Evolutionary conservation across 2,888 invertebrate species (phyloP), one percentile per base, ranked within the genome.

Genomic region (Adineta ricciae): DNA sequence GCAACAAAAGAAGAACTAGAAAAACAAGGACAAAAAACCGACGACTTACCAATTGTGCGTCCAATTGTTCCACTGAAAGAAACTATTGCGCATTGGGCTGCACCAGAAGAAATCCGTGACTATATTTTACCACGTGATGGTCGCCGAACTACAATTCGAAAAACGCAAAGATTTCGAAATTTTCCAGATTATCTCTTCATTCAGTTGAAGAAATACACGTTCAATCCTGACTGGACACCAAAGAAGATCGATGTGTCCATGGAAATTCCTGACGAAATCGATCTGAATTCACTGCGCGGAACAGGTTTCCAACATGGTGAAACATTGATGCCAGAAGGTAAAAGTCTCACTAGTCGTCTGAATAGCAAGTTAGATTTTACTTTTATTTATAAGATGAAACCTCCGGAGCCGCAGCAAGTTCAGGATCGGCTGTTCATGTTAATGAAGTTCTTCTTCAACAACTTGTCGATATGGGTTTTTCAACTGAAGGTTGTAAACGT

Each of bases 131-230:
- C 24, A 21, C 32, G n/a, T 27, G 2, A 49, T 52, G 52, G 32
- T 36, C 50, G n/a, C 11, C 8, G 36, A 0, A 41, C 41, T n/a
- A 41, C 78, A 21, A 78, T 83, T 19, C 50, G 41, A n/a, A 85
- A 85, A 78, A 49, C 83, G 24, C 94, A 95, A 0, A 93, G 95
- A 73, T 90, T 99, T 85, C 93, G 94, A 16, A 94, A 94, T 38
- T 97, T 97, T 92, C 99, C 99, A 0, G 96, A 98, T 90, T 97
- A 94, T 90, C 92, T 99, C 83, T 91, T 97, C 88, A 93, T 99
- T 56, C 97, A 98, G 89, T 91, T 98, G 87, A 96, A 96, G 90
- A 97, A 97, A 90, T 97, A 97, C 90, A 96, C 95, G 21, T 92
- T 97, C 86, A 94, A 94, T 72, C 94, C 95, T 88, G 96, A 97